These are phyloP conservation scores for Amphipyra berbera DNA, from an alignment of 2,888 invertebrate species.

Conservation along the genomic window DNA sequence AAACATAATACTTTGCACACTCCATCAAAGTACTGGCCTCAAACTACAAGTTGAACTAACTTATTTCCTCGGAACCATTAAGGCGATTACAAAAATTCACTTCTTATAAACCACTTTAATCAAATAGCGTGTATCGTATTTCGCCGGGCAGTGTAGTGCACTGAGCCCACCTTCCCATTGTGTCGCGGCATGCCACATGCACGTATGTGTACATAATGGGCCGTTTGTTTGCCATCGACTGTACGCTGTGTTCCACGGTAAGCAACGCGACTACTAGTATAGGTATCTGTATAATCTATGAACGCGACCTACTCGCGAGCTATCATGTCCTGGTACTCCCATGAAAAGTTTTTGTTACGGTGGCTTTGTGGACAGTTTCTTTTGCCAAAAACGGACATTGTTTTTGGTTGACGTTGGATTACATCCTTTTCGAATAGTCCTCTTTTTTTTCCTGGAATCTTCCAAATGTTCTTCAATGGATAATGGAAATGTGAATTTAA, in stretches of 20 bases:
- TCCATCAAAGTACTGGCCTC: constrained; percentile 15
- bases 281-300: no score
- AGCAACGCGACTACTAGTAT: constrained; percentile 56
- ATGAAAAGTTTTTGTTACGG: constrained; percentile 36
- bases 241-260: constrained; percentile 45
- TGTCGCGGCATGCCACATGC: constrained; percentile 54
- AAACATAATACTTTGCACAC: constrained; percentile 20
- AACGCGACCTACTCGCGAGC: constrained; percentile 62
- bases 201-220: constrained; percentile 56
- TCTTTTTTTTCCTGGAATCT: not conserved
- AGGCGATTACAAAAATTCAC: constrained; percentile 43
- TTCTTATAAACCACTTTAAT: constrained; percentile 53
- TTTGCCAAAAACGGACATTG: constrained; percentile 15
- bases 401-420: constrained; percentile 4
- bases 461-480: not conserved
- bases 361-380: constrained; percentile 29
- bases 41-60: constrained; percentile 20
- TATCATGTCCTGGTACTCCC: constrained; percentile 67
- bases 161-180: constrained; percentile 63
- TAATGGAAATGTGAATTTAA: no score
- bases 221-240: constrained; percentile 61
- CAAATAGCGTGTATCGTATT: constrained; percentile 57
- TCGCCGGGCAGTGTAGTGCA: constrained; percentile 37
- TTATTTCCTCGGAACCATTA: constrained; percentile 38
- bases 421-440: not conserved